A percentile compares a stretch with the other conserved stretches of the same genome.
Evolutionary conservation across 2,888 invertebrate species (phyloP).

Genomic region (Brenthis ino): DNA sequence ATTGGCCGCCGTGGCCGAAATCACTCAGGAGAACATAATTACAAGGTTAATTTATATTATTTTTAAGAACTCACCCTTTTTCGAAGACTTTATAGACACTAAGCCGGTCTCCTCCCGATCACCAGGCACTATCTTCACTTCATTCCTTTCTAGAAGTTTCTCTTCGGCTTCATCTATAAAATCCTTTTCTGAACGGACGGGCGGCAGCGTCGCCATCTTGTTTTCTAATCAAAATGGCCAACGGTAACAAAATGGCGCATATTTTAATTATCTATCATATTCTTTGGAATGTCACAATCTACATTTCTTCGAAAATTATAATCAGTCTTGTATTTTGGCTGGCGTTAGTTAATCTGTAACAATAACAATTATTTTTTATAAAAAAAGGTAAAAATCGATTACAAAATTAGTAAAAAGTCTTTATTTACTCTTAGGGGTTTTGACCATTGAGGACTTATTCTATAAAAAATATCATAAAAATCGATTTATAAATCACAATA

Average conservation of each 20-base stretch:
- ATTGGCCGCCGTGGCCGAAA: too few relatives aligned
- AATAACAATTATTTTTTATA: too few relatives aligned
- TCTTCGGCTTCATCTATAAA: constrained; percentile 63
- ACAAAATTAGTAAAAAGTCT: too few relatives aligned
- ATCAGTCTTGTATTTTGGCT: constrained; percentile 58
- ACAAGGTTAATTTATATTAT: too few relatives aligned
- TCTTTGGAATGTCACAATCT: constrained; percentile 49
- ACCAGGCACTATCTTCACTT: constrained; percentile 53
- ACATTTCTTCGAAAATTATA: constrained; percentile 37
- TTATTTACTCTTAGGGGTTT: too few relatives aligned
- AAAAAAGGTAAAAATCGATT: too few relatives aligned
- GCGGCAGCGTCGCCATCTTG: constrained; percentile 62
- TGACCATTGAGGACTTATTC: too few relatives aligned
- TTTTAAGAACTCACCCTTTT: constrained; percentile 63
- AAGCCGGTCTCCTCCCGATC: constrained; percentile 50
- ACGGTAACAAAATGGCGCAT: constrained; percentile 44
- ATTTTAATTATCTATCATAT: constrained; percentile 19
- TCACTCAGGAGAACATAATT: too few relatives aligned
- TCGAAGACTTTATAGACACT: constrained; percentile 65
- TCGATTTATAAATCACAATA: too few relatives aligned
- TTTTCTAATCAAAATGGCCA: constrained; percentile 51
- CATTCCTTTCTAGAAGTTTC: constrained; percentile 59
- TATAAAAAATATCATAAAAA: too few relatives aligned
- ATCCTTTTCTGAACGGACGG: constrained; percentile 54
- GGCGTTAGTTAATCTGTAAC: constrained; percentile 48